Percentiles rank a stretch among this genome's conserved stretches.
These are phyloP conservation scores for Phenganax stokvisi DNA, from an alignment of 92 coral and sea anemone species.

Conservation along the genomic window DNA sequence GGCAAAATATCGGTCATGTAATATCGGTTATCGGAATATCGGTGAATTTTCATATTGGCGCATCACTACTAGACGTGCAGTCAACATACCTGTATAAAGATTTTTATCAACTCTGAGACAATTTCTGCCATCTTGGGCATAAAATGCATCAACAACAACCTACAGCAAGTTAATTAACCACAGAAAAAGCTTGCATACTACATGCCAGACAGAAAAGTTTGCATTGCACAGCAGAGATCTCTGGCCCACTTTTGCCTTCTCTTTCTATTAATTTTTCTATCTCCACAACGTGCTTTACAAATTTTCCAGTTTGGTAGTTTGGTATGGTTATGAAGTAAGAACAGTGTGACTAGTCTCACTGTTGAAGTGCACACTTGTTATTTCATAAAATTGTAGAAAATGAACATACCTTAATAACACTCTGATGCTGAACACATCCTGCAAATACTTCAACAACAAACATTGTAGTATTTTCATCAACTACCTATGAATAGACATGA, in stretches of 20 bases:
- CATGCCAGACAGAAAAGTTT: no score
- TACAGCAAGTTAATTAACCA: constrained; percentile 26
- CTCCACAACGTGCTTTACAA: background rate
- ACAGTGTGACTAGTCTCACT: no score
- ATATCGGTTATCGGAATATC: no score
- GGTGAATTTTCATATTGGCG: no score
- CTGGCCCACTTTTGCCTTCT: background rate
- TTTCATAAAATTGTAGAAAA: no score
- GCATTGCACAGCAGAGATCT: background rate
- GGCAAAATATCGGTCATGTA: no score
- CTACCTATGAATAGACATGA: constrained; percentile 36
- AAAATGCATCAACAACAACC: constrained; percentile 93
- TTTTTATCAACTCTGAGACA: constrained; percentile 83
- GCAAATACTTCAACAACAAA: constrained; percentile 91
- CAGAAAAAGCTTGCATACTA: background rate
- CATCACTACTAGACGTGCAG: no score
- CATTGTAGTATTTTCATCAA: constrained; percentile 64
- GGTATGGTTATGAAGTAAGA: no score
- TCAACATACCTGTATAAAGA: constrained; percentile 62
- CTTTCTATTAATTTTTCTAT: background rate
- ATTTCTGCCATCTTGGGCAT: constrained; percentile 74
- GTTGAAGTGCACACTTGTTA: no score
- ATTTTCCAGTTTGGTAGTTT: no score
- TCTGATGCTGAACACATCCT: constrained; percentile 86
- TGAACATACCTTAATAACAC: constrained; percentile 65